Evolutionary conservation across 2,888 invertebrate genomes (phyloP), one percentile per base, ranked within the genome.

Genomic region (Teinopalpus imperialis): DNA sequence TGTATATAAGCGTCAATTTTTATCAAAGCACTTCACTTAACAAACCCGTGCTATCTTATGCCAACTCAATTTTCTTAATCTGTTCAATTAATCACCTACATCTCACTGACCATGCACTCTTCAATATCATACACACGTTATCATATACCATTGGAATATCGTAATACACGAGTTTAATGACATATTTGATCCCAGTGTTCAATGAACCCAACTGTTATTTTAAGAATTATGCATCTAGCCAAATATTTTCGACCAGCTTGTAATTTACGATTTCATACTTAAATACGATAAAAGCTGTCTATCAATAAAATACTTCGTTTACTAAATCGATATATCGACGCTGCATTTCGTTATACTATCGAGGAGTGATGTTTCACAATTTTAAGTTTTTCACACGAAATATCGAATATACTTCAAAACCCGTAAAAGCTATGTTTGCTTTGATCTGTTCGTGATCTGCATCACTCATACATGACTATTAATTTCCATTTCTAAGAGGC

Each of bases 231-330:
- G 3, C 32, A 32, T 23, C 39, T 27, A 32, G 5, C 39, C 16
- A 34, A 34, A 40, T 29, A 45, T 8, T 21, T 8, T 27, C 8
- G n/a, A 21, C 21, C 27, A 4, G 29, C 29, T 45, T 34, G 27
- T 34, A 45, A 45, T 45, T n/a, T 9, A 34, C 39, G 13, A 45
- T 40, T 45, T 45, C 45, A 40, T 21, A 45, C 26, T 12, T 12
- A 27, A 40, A 40, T 14, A 32, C 34, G 21, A 26, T 27, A 32
- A 43, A 36, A 24, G 13, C 13, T 31, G 31, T 24, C 12, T 37
- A 12, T n/a, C 32, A 30, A 8, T 23, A 18, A 36, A 43, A 14
- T 10, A 10, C 9, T 30, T 7, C 6, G 4, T 30, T 12, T 13
- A 8, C 12, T 40, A 20, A 12, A 21, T 16, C 18, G 18, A 3